Base-by-base conservation (phyloP, 2,888 invertebrate species). In the Furcula furcula region DNA sequence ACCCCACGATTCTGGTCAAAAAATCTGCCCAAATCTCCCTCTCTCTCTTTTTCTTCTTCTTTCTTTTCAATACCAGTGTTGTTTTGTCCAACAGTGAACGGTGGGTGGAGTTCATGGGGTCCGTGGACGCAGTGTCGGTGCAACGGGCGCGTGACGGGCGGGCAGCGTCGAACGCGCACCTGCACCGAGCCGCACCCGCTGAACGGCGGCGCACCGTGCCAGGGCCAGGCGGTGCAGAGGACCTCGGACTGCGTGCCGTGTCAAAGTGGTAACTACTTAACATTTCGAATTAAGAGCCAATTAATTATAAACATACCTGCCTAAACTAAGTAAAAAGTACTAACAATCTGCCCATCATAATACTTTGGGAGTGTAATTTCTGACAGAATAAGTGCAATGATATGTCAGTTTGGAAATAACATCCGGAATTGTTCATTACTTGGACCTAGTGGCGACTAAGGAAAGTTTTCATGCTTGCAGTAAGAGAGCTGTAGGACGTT, bases 71-170 rank as follows among this genome's bases (percentile, higher is more conserved):
- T 6, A 20, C n/a, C 20, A 7, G n/a, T n/a, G 7, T 7, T 20
- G 2, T 3, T 22, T 22, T 22, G 3, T 22, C 22, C 4, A 22
- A 28, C 89, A 97, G 98, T 97, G 27, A 96, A 97, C 76, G 98
- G 98, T n/a, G 97, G 96, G 33, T 98, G 98, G 98, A 95, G 96
- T 29, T 89, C 93, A 2, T 98, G 97, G 97, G 94, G 95, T 7
- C 87, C 93, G 0, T 98, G 97, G 97, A 92, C 93, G 5, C 95
- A 95, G 45, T 98, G 98, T 82, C 92, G 93, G 49, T 98, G 98
- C 87, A 94, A 95, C 39, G 93, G 93, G 0, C 90, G 91, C 29
- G 81, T 89, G 34, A 92, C 94, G 9, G 94, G 95, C 20, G 93
- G 93, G 1, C 95, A 96, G 81, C 94, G 94, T 62, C 91, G 97